A percentile compares a stretch with the other conserved stretches of the same genome.
These are phyloP conservation scores for Ctenopoma kingsleyae DNA, from an alignment of 2,797 vertebrate species.

Conservation along the genomic window DNA sequence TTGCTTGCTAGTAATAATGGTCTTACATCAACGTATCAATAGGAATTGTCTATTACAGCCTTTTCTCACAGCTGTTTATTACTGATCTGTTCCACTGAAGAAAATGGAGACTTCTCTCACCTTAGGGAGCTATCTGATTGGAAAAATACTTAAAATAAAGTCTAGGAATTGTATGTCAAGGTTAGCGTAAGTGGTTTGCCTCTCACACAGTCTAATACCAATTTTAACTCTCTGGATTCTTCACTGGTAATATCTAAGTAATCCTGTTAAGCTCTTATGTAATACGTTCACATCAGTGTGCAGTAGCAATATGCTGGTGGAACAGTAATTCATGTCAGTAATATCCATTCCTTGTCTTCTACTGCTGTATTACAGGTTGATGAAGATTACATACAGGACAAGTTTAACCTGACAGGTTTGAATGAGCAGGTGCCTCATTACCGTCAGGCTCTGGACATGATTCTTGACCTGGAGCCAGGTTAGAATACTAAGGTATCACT, in stretches of 20 bases:
- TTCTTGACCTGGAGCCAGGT: conserved; percentile 95
- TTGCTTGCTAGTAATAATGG: background rate
- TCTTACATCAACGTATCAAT: background rate
- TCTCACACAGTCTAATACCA: conserved; percentile 30
- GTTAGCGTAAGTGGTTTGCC: background rate
- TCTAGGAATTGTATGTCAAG: conserved; percentile 2
- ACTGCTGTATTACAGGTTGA: conserved; percentile 85
- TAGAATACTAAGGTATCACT: conserved; percentile 11
- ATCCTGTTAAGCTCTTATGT: conserved; percentile 56
- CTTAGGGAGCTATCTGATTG: background rate
- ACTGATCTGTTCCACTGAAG: background rate
- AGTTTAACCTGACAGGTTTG: conserved; percentile 93
- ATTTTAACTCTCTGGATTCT: conserved; percentile 43
- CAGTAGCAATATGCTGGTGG: conserved; percentile 3
- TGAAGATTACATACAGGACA: conserved; percentile 96
- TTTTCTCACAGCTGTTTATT: background rate
- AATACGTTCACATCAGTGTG: conserved; percentile 32
- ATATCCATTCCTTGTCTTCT: conserved; percentile 14
- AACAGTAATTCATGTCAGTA: conserved; percentile 33
- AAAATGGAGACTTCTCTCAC: background rate
- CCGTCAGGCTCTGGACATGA: conserved; percentile 94
- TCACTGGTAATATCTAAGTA: conserved; percentile 35
- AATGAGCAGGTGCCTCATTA: conserved; percentile 95
- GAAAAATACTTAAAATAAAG: conserved; percentile 13
- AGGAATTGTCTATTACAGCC: background rate